Base-by-base conservation (phyloP, 2,888 invertebrate genomes). In the Lithophane leautieri region DNA sequence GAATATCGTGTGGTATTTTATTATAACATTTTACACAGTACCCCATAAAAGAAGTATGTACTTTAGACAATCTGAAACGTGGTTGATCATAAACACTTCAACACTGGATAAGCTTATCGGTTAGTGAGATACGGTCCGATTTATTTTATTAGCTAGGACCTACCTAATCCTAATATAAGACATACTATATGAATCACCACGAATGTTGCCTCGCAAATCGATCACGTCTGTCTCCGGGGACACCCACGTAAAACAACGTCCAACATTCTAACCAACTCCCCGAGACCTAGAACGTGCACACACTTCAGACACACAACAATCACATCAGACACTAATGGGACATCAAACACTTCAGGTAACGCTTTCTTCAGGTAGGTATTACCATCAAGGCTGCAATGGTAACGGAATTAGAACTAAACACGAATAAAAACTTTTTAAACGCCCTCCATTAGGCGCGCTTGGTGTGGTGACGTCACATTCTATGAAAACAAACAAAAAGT, bases 201-300 rank as follows among this genome's bases (percentile, higher is more conserved):
- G 9, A 52, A 44, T 58, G 54, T 80, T 77, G 56, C 78, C 75
- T 58, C 22, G 70, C n/a, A 88, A 75, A 73, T 89, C 54, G 84
- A 79, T 91, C 92, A 92, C 92, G 91, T 89, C 58, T 81, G 60
- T 65, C 68, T 70, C 63, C 66, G 79, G 85, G 81, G 76, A 47
- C 68, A 79, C 52, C 76, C 73, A 89, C 89, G 89, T 86, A 89
- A 84, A 87, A 86, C 90, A 88, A 89, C 90, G 90, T 89, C 90
- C 85, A 75, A 87, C 86, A 16, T 28, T 89, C 90, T 92, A 90
- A 90, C 81, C 73, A 40, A 1, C 73, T 74, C 80, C 82, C 82
- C 78, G 81, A 78, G 80, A 74, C 74, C 75, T 40, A 25, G 40
- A 42, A 58, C 42, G 58, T 54, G 63, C n/a, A n/a, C n/a, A n/a